These are phyloP conservation scores for Limnodromus scolopaceus DNA, from an alignment of 2,797 vertebrate species.

Conservation along the genomic window DNA sequence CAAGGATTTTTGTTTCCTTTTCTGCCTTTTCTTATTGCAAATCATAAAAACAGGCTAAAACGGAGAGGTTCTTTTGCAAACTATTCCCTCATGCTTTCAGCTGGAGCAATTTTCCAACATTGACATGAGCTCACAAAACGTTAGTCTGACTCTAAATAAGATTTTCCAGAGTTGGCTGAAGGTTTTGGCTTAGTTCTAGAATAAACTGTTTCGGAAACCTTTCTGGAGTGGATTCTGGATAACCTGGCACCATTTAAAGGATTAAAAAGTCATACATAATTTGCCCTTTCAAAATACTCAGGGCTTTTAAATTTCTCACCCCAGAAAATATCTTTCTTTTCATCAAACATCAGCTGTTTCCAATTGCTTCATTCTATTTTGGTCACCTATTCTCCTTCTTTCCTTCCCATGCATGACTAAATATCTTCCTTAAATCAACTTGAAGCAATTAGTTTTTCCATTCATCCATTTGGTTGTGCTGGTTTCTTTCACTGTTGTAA, in stretches of 20 bases:
- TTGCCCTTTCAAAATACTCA: constrained; percentile 8
- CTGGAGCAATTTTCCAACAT: constrained; percentile 3
- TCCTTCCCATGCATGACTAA: constrained; percentile 44
- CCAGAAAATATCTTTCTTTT: constrained; percentile 34
- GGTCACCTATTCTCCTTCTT: constrained; percentile 29
- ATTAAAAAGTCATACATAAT: constrained; percentile 11
- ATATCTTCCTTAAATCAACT: constrained; percentile 52
- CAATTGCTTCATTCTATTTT: constrained; percentile 54
- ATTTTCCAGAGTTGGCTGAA: constrained; percentile 34
- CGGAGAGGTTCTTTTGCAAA: not conserved
- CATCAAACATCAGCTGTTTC: constrained; percentile 54
- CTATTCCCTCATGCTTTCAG: constrained; percentile 7
- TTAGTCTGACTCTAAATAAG: constrained; percentile 22
- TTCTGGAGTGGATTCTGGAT: constrained; percentile 51
- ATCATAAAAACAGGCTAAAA: not conserved
- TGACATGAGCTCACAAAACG: constrained; percentile 34
- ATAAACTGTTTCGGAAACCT: not conserved
- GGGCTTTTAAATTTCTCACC: constrained; percentile 44
- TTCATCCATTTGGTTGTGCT: not conserved
- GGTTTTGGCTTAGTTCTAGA: constrained; percentile 51
- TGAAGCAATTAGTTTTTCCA: constrained; percentile 53
- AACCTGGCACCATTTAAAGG: not conserved
- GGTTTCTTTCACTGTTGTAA: not conserved
- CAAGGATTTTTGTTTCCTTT: not conserved
- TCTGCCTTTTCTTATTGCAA: not conserved